phyloP scores from a whole-genome alignment of 2,797 vertebrate species.

The Yasuhikotakia modesta region DNA sequence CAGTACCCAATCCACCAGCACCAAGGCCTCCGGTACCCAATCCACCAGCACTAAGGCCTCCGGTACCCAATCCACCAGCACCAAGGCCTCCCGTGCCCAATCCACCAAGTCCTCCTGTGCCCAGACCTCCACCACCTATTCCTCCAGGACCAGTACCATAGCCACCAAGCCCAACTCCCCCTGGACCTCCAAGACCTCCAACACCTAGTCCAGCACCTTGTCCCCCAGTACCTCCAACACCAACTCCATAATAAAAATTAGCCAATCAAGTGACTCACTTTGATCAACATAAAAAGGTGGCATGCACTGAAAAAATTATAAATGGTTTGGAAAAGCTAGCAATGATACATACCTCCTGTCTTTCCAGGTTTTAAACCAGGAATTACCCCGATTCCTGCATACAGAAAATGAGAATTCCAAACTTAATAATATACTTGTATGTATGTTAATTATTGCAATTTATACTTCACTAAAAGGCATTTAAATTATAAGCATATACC shows the following conservation, averaged over 20 bases:
- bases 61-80: conserved; percentile 17
- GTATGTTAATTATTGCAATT: neutral
- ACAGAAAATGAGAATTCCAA: neutral
- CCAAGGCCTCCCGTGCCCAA: conserved; percentile 42
- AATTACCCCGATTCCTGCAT: conserved; percentile 47
- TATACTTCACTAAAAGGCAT: neutral
- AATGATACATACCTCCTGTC: conserved; percentile 44
- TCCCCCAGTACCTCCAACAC: conserved; percentile 15
- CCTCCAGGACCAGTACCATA: conserved; percentile 35
- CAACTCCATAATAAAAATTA: conserved; percentile 53
- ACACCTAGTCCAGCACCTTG: conserved; percentile 44
- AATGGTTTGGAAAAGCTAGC: neutral
- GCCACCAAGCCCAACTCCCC: conserved; percentile 43
- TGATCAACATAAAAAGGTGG: no score
- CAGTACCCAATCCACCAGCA: conserved; percentile 45
- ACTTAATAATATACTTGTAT: neutral
- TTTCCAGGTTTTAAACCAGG: conserved; percentile 54
- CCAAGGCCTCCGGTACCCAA: conserved; percentile 40
- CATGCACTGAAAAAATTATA: no score
- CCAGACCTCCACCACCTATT: conserved; percentile 45
- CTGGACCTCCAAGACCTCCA: conserved; percentile 38
- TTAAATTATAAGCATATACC: neutral
- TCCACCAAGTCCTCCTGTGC: conserved; percentile 51
- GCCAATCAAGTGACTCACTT: neutral
- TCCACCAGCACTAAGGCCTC: conserved; percentile 35